Conservation (phyloP, 2,113 vertebrate genomes). For the Semnornis frantzii region DNA sequence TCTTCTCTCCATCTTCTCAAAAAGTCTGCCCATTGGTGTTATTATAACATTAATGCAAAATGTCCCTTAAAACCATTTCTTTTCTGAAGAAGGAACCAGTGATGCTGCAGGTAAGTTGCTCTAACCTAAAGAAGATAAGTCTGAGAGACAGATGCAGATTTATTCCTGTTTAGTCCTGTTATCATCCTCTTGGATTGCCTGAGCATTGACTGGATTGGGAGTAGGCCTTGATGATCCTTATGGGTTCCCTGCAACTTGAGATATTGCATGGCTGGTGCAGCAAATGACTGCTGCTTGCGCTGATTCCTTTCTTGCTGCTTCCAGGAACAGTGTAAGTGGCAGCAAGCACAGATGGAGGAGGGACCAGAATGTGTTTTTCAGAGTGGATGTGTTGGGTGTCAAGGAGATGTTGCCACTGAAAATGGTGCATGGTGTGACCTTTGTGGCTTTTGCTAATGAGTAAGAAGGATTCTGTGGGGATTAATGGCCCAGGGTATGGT, state of each 20-base stretch:
- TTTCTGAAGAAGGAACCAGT: not conserved
- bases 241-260: not conserved
- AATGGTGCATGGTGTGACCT: not conserved
- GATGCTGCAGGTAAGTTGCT: not conserved
- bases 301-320: not conserved
- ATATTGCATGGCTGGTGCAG: not conserved
- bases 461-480: not conserved
- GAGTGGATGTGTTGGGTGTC: not conserved
- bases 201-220: not conserved
- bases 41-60: too few relatives aligned
- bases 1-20: not conserved
- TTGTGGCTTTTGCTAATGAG: not conserved
- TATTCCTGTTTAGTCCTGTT: rapidly evolving
- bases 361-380: rapidly evolving
- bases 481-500: rapidly evolving
- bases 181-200: not conserved
- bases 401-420: rapidly evolving
- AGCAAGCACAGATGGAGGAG: rapidly evolving
- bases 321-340: not conserved
- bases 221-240: not conserved
- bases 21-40: too few relatives aligned
- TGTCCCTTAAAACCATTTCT: rapidly evolving
- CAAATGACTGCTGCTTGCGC: not conserved
- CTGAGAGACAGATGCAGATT: not conserved
- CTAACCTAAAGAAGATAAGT: not conserved